Percentiles rank a stretch among this genome's conserved stretches.
Evolutionary conservation across 37 sponge, comb jelly and placozoan genomes (phyloP).

Genomic region (Oopsacas minuta): DNA sequence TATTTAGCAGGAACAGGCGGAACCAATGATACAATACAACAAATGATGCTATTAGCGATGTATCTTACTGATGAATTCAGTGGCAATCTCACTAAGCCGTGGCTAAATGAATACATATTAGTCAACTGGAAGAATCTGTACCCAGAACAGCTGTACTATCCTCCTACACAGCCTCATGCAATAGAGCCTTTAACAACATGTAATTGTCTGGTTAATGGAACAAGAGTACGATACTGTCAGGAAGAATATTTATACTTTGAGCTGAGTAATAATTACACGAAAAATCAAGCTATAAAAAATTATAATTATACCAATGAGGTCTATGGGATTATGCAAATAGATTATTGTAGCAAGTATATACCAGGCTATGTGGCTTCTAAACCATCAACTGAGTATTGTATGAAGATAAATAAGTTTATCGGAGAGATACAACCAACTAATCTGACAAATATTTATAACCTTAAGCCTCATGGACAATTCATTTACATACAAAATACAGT

Average conservation of each 20-base stretch:
- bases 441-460: not conserved
- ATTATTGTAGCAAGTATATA: not conserved
- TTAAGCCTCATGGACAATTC: not conserved
- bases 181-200: not conserved
- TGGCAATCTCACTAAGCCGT: not conserved
- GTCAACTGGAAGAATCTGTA: not conserved
- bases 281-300: not conserved
- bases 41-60: not conserved
- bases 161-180: not conserved
- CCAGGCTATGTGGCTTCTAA: not conserved
- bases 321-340: not conserved
- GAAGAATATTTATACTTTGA: not conserved
- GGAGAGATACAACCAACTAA: constrained; percentile 17
- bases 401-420: constrained; percentile 12
- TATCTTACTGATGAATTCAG: constrained; percentile 1
- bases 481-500: not conserved
- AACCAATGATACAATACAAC: not conserved
- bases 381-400: not conserved
- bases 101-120: not conserved
- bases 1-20: not conserved
- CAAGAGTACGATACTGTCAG: not conserved
- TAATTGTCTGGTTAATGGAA: not conserved
- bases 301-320: not conserved
- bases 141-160: not conserved
- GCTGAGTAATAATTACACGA: not conserved